Percentiles rank a stretch among this genome's conserved stretches.
phyloP scores from a whole-genome alignment of 1,140 invertebrate species.

The Penaeus japonicus region DNA sequence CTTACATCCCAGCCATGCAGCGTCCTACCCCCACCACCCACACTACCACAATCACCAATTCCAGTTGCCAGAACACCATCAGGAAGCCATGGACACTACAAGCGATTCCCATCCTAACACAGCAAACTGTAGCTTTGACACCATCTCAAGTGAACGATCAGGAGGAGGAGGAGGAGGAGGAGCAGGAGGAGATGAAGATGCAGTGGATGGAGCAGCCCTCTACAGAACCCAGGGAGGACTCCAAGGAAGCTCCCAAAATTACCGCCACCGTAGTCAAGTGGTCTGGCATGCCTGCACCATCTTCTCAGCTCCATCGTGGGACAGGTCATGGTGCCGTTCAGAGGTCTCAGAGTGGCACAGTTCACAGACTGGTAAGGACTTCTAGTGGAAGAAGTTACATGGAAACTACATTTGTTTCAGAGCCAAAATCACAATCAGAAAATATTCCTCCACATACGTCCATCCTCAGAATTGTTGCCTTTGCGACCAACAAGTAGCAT shows the following conservation, averaged over 20 bases:
- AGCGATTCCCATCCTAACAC: constrained; percentile 45
- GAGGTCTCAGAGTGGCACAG: constrained; percentile 49
- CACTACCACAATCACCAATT: constrained; percentile 50
- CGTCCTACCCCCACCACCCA: constrained; percentile 38
- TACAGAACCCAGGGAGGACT: constrained; percentile 29
- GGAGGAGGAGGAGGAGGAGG: constrained; percentile 36
- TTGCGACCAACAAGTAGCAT: constrained; percentile 47
- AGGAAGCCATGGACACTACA: constrained; percentile 43
- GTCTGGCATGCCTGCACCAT: constrained; percentile 43
- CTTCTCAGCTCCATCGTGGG: constrained; percentile 42
- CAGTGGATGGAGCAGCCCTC: not conserved
- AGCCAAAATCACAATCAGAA: constrained; percentile 54
- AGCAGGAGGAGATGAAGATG: not conserved
- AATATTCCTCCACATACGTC: constrained; percentile 55
- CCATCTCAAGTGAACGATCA: constrained; percentile 40
- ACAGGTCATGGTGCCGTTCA: constrained; percentile 38
- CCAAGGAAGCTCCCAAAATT: constrained; percentile 10
- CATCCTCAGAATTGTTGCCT: constrained; percentile 41
- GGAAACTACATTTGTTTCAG: constrained; percentile 56
- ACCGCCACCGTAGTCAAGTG: constrained; percentile 47
- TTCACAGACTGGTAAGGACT: constrained; percentile 54
- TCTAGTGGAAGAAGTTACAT: constrained; percentile 57
- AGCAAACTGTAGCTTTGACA: constrained; percentile 50
- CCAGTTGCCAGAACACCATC: constrained; percentile 21
- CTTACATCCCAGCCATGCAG: constrained; percentile 29